Conservation (phyloP, 2,888 invertebrate species). For the Pyrochroa serraticornis region DNA sequence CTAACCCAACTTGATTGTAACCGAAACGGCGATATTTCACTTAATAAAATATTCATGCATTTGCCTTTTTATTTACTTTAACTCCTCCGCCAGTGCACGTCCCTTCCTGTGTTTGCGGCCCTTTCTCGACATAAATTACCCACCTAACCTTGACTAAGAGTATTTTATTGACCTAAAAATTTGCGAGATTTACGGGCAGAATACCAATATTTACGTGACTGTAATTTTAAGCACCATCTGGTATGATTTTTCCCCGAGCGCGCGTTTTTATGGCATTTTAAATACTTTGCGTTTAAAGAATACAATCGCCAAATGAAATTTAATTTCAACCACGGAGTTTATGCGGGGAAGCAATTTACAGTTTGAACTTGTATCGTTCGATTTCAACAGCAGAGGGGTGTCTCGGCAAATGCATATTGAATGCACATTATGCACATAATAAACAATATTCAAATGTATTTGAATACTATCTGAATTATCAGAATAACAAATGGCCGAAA, state of each 20-base stretch:
- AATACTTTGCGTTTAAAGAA: conserved; percentile 14
- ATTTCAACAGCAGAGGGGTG: no score
- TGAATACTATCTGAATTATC: no score
- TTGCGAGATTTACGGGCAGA: conserved; percentile 20
- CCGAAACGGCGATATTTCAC: neutral
- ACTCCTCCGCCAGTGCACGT: neutral
- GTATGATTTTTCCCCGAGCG: conserved; percentile 13
- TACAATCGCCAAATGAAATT: conserved; percentile 11
- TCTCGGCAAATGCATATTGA: no score
- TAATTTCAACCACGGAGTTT: neutral
- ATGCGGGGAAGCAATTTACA: no score
- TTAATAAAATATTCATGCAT: neutral
- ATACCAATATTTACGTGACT: conserved; percentile 22
- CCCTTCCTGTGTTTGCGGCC: neutral
- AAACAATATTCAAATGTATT: no score
- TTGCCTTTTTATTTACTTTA: neutral
- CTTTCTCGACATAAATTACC: conserved; percentile 2
- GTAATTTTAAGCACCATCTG: conserved; percentile 17
- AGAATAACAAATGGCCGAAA: no score
- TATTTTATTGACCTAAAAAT: conserved; percentile 25
- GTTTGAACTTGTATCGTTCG: no score
- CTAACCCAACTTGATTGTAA: neutral
- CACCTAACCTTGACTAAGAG: conserved; percentile 5
- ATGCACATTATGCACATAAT: no score
- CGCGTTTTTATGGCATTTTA: conserved; percentile 11